Base-by-base conservation (phyloP, 2,113 vertebrate species). In the Cyrtonyx montezumae region DNA sequence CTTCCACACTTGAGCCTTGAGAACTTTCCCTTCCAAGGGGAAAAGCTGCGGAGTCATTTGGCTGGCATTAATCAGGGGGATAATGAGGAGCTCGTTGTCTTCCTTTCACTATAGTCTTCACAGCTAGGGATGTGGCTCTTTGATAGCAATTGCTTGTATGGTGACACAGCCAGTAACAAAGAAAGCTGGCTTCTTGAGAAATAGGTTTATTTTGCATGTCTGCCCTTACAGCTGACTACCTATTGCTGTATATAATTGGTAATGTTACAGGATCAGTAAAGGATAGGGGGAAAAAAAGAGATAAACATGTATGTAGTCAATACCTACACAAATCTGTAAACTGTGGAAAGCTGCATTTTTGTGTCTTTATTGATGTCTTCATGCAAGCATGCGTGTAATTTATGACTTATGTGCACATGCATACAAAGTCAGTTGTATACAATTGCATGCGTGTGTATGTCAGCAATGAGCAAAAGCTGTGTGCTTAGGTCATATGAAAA, bases 151-250 rank as follows among this genome's bases (percentile, higher is more conserved):
- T 79, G 75, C 53, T 74, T 17, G 48, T 56, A 1, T 0, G 0
- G 36, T 42, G 75, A 28, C 32, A 30, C 3, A 23, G 81, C 62
- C 49, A 63, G 30, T 55, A 9, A 46, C 49, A 51, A 63, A 90
- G 46, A 58, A 10, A 79, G 68, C 4, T 46, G 75, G 79, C 51
- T 78, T 86, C 91, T 65, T 67, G 90, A 65, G 93, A 68, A 56
- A 45, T 21, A 32, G 59, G 59, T 67, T 80, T 49, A 9, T 79
- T 71, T 67, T 43, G 40, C 3, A 1, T 20, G 55, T 62, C 73
- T 78, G 40, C 61, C 26, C 80, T 83, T 63, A 23, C 7, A 2
- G 56, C 63, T 55, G 17, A 46, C 68, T 59, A 51, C 77, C 73
- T 88, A 79, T 91, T 83, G 34, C 86, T 45, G 66, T 32, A 63